Base-by-base conservation (phyloP, 1,140 invertebrate genomes). In the Stenopsyche tienmushanensis region DNA sequence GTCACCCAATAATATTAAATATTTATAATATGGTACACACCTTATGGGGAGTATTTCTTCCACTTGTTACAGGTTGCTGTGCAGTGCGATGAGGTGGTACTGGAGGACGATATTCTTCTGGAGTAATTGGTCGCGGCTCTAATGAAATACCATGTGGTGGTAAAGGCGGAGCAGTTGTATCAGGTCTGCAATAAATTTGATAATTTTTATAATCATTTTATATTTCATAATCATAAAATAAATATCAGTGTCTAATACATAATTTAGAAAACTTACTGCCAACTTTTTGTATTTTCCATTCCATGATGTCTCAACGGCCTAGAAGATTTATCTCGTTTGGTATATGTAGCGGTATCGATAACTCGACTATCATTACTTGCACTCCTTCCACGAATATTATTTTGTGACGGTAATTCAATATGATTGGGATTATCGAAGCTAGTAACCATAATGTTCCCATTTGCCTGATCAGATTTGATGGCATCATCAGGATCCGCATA, bases 1-100 rank as follows among this genome's bases (percentile, higher is more conserved):
- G 17, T 5, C 9, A n/a, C 29, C 9, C 23, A 10, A 8, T 34
- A 57, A 34, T 39, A 13, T 39, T 15, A 34, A 34, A 3, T 21
- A 7, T 57, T 26, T 57, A 21, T 5, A 7, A 8, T 21, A 53
- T 57, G 8, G 26, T 41, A 39, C 3, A 42, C 64, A 70, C 69
- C 62, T 60, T 67, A 34, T 70, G 69, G 20, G 69, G 64, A 1
- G 69, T 70, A 45, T n/a, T 64, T 55, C 64, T 58, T 23, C 62
- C 66, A 20, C 64, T 71, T 3, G 76, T 18, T 72, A 45, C 73
- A 76, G 41, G 85, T 80, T 1, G 83, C 18, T 64, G 68, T 83
- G 34, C 87, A 85, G 77, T 90, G 50, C 91, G 82, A 73, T 94
- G 92, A 0, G 92, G 92, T 9, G 92, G 92, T 25, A 94, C 90